Conservation (phyloP, 2,888 invertebrate genomes). For the Mongoloraphidia duomilia region DNA sequence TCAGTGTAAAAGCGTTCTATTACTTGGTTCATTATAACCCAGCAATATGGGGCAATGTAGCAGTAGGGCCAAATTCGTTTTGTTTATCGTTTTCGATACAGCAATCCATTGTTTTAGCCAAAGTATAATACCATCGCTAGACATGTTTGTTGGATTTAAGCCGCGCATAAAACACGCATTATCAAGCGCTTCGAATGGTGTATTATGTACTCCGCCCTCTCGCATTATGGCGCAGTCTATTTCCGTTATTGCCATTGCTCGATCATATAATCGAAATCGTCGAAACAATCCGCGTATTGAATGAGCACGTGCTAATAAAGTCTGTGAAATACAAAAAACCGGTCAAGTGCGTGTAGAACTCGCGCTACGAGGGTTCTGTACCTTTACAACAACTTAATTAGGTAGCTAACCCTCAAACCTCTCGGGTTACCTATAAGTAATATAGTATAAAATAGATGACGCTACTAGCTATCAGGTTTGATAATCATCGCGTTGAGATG, state of each 20-base stretch:
- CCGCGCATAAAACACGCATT: constrained; percentile 66
- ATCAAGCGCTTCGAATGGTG: constrained; percentile 50
- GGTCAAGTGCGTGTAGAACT: too few species aligned
- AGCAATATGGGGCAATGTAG: constrained; percentile 70
- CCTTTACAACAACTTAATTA: too few species aligned
- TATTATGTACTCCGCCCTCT: constrained; percentile 57
- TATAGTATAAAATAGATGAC: too few species aligned
- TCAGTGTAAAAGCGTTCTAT: constrained; percentile 47
- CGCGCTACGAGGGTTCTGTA: too few species aligned
- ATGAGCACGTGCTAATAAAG: too few species aligned
- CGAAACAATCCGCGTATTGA: constrained; percentile 36
- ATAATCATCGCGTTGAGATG: too few species aligned
- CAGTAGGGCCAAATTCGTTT: constrained; percentile 52
- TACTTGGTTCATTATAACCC: constrained; percentile 71
- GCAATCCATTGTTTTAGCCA: constrained; percentile 65
- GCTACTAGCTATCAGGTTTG: too few species aligned
- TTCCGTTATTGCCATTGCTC: constrained; percentile 55
- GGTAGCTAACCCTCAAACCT: too few species aligned
- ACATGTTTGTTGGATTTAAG: constrained; percentile 59
- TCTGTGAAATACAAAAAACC: too few species aligned
- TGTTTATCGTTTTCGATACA: constrained; percentile 49
- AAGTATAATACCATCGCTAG: constrained; percentile 51
- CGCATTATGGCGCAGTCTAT: constrained; percentile 68
- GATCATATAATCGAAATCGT: constrained; percentile 47
- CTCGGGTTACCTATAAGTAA: too few species aligned